Percentiles rank a stretch among this genome's conserved stretches.
These are phyloP conservation scores for Drosophila histrio DNA, from an alignment of 2,888 invertebrate genomes.

Conservation along the genomic window DNA sequence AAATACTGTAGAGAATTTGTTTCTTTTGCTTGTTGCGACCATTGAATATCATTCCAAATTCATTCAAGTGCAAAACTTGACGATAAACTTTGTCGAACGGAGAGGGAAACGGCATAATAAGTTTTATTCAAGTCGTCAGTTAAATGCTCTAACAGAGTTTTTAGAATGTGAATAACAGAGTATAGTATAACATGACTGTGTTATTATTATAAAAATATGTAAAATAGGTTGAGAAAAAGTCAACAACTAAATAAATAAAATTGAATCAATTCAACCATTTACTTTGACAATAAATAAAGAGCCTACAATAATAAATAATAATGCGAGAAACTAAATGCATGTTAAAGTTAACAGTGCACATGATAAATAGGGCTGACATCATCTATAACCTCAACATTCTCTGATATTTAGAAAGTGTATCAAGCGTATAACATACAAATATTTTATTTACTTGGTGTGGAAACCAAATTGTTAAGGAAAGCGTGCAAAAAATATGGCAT, in stretches of 20 bases:
- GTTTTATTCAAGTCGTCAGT: background rate
- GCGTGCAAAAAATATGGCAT: conserved; percentile 66
- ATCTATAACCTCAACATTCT: no score
- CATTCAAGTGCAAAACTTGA: conserved; percentile 71
- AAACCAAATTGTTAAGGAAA: conserved; percentile 52
- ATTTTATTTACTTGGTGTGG: background rate
- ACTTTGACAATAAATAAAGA: no score
- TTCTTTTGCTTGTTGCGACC: conserved; percentile 19
- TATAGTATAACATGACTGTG: background rate
- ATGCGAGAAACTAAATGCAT: no score
- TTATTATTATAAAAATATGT: no score
- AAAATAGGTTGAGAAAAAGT: no score
- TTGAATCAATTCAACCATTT: no score
- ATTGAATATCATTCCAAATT: conserved; percentile 55
- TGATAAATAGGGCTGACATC: background rate
- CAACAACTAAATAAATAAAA: no score
- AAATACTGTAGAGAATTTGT: conserved; percentile 4
- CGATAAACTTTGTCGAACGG: conserved; percentile 59
- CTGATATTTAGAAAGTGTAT: conserved; percentile 21
- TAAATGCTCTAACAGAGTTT: conserved; percentile 5
- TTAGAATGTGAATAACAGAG: background rate
- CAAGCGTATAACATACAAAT: background rate
- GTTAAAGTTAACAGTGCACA: background rate
- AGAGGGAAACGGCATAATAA: background rate
- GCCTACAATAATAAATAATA: no score